Evolutionary conservation across 37 sponge, comb jelly and placozoan species (phyloP), one percentile per base, ranked within the genome.

Genomic region (Dysidea cf. avara): DNA sequence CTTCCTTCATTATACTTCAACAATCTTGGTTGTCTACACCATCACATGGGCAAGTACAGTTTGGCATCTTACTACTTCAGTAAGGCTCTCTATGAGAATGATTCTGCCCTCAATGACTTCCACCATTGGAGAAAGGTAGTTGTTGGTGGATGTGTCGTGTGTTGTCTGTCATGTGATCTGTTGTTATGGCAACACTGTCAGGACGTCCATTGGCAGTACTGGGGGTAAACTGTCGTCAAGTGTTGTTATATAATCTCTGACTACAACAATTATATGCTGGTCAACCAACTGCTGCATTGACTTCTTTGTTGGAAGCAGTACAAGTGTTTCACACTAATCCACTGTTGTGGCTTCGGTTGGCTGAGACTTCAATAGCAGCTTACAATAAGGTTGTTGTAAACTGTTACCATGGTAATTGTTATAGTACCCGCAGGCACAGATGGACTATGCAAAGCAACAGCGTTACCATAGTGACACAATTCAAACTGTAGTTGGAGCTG

Each of bases 31-130:
- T 94, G 99, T 57, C 61, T 92, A 33, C 93, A 98, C 69, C 70
- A 50, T 62, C 77, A 85, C 56, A 81, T 98, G 86, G 86, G 83
- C 36, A 82, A 86, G 53, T 83, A 95, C 78, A 78, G 74, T 33
- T 66, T 98, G 29, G 90, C 93, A 36, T 89, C 89, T 28, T 74
- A 83, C 85, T 95, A 92, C 77, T 84, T 88, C 73, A 75, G 63
- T 14, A 89, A 95, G 71, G 96, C 96, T 24, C 66, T 98, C n/a
- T 86, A 92, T 46, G 96, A 89, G 86, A 98, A 98, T 57, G 90
- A 92, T 48, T 81, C 81, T 25, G 89, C 96, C 17, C 80, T 95
- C 25, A 90, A 90, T 56, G 92, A 82, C 24, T 90, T 80, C 67
- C 91, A 5, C 91, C 91, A 0, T 66, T 84, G 33, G 91, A 90